Percentiles rank a stretch among this genome's conserved stretches.
Conservation (phyloP, 1,140 invertebrate genomes). For the Piezodorus guildinii region DNA sequence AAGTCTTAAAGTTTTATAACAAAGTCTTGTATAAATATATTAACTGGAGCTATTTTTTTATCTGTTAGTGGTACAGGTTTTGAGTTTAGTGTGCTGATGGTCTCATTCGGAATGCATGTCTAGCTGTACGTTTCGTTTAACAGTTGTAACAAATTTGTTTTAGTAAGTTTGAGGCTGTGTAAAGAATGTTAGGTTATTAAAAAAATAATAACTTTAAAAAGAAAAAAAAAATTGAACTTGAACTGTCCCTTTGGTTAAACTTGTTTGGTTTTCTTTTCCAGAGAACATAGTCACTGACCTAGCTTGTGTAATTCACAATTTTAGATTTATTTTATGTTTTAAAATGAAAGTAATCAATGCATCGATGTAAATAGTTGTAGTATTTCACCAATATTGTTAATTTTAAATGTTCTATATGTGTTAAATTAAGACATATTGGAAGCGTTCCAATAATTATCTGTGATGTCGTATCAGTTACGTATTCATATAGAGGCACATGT, state of each 20-base stretch:
- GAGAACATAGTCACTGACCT: constrained; percentile 5
- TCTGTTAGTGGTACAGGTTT: too few relatives aligned
- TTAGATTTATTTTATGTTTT: not conserved
- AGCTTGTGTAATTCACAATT: not conserved
- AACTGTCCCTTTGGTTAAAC: not conserved
- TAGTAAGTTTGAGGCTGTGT: not conserved
- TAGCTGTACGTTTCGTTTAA: too few relatives aligned
- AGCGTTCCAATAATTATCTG: constrained; percentile 10
- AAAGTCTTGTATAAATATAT: too few relatives aligned
- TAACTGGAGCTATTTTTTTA: too few relatives aligned
- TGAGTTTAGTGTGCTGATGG: too few relatives aligned
- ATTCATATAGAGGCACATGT: not conserved
- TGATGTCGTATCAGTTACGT: constrained; percentile 4
- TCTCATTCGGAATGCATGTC: too few relatives aligned
- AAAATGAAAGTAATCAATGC: not conserved
- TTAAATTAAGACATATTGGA: constrained; percentile 2
- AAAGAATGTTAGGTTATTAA: not conserved
- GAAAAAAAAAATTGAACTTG: not conserved
- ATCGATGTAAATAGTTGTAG: not conserved
- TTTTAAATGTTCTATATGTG: constrained; percentile 1
- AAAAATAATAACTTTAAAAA: not conserved
- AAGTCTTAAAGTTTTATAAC: too few relatives aligned
- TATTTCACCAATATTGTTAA: constrained; percentile 1
- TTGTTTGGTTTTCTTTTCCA: constrained; percentile 2
- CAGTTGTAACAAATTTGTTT: too few relatives aligned